phyloP scores from a whole-genome alignment of 2,888 invertebrate species.

The Cabera pusaria region DNA sequence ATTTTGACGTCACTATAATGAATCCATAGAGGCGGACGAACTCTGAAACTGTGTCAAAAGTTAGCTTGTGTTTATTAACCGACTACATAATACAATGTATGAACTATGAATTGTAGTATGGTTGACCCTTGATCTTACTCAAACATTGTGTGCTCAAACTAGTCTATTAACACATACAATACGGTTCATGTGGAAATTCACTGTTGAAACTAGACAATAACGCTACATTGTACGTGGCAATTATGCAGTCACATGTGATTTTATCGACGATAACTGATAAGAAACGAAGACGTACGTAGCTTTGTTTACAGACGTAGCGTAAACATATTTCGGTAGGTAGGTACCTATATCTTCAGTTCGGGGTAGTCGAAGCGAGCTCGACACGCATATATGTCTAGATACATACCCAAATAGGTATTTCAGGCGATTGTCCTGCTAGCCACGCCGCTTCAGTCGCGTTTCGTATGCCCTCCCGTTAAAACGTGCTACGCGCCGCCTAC shows the following conservation, averaged over 20 bases:
- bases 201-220: too few species aligned
- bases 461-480: conserved; percentile 44
- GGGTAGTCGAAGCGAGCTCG: conserved; percentile 17
- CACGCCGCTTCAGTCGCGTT: conserved; percentile 51
- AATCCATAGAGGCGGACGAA: not conserved
- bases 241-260: conserved; percentile 44
- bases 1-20: not conserved
- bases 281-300: conserved; percentile 42
- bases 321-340: conserved; percentile 11
- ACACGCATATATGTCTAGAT: conserved; percentile 27
- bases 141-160: not conserved
- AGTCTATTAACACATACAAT: conserved; percentile 4
- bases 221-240: conserved; percentile 1
- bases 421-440: conserved; percentile 31
- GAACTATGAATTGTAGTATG: not conserved
- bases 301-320: conserved; percentile 52
- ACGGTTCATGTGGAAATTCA: conserved; percentile 7
- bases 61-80: conserved; percentile 1
- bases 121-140: conserved; percentile 12
- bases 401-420: conserved; percentile 28
- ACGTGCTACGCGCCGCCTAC: conserved; percentile 42
- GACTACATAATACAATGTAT: conserved; percentile 6
- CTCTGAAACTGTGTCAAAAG: conserved; percentile 1
- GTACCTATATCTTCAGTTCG: conserved; percentile 2
- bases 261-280: conserved; percentile 52